Conservation (phyloP, 2,888 invertebrate species). For the Andrena bicolor region DNA sequence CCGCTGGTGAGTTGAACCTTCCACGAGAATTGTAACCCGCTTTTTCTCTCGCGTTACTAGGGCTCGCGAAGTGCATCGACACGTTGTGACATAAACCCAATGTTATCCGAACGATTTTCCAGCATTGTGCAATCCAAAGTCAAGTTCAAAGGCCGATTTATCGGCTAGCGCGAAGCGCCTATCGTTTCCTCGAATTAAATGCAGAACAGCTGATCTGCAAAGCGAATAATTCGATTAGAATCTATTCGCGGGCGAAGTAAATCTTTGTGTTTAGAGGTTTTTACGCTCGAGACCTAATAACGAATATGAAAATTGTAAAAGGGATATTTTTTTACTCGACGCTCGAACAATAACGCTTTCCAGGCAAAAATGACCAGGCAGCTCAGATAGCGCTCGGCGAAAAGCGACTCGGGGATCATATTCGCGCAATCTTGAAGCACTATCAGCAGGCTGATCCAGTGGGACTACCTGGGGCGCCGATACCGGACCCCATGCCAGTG, state of each 20-base stretch:
- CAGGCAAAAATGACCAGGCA: constrained; percentile 73
- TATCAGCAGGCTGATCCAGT: constrained; percentile 93
- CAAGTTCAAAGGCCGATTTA: constrained; percentile 42
- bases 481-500: constrained; percentile 93
- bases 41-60: background rate
- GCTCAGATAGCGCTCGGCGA: constrained; percentile 86
- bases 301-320: no score
- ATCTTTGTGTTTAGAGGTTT: no score
- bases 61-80: background rate
- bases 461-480: constrained; percentile 91
- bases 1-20: constrained; percentile 32
- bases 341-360: constrained; percentile 36
- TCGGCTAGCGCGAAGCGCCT: background rate
- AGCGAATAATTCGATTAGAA: no score
- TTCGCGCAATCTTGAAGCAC: constrained; percentile 90
- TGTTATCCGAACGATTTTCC: constrained; percentile 14
- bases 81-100: background rate
- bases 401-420: constrained; percentile 90
- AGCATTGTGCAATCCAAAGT: constrained; percentile 26
- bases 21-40: background rate
- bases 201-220: background rate
- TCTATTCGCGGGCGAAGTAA: no score
- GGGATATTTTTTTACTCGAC: background rate
- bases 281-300: no score
- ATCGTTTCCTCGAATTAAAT: background rate